phyloP scores from a whole-genome alignment of 2,888 invertebrate genomes.

The Pocota personata region DNA sequence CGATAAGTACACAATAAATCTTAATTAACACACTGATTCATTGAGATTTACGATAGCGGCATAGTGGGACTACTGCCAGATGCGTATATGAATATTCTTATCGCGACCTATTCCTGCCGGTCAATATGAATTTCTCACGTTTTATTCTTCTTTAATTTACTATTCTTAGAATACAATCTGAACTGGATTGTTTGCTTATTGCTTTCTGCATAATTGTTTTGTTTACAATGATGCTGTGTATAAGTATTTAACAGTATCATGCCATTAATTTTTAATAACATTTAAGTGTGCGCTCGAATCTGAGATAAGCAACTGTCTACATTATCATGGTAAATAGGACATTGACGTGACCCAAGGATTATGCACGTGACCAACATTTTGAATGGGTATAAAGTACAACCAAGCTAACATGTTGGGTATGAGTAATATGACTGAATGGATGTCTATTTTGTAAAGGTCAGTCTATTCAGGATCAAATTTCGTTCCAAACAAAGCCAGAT shows the following conservation, averaged over 20 bases:
- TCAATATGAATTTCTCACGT: neutral
- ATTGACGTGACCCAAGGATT: neutral
- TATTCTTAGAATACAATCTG: neutral
- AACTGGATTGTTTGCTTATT: neutral
- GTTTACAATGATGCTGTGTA: neutral
- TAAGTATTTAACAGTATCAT: neutral
- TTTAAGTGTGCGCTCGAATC: neutral
- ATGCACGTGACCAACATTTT: neutral
- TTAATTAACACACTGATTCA: neutral
- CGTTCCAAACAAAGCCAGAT: no score
- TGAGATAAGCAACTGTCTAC: neutral
- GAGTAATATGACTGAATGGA: no score
- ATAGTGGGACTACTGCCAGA: neutral
- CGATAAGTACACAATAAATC: neutral
- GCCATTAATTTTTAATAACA: neutral
- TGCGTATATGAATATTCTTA: neutral
- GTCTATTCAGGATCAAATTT: no score
- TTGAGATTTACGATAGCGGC: neutral
- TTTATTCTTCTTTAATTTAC: neutral
- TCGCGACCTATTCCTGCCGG: neutral
- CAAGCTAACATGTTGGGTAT: no score
- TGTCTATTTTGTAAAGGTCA: no score
- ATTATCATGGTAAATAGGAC: neutral
- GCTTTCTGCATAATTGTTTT: neutral
- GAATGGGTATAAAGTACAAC: no score